Evolutionary conservation across 2,888 invertebrate species (phyloP), one percentile per base, ranked within the genome.

Genomic region (Crocallis elinguaria): DNA sequence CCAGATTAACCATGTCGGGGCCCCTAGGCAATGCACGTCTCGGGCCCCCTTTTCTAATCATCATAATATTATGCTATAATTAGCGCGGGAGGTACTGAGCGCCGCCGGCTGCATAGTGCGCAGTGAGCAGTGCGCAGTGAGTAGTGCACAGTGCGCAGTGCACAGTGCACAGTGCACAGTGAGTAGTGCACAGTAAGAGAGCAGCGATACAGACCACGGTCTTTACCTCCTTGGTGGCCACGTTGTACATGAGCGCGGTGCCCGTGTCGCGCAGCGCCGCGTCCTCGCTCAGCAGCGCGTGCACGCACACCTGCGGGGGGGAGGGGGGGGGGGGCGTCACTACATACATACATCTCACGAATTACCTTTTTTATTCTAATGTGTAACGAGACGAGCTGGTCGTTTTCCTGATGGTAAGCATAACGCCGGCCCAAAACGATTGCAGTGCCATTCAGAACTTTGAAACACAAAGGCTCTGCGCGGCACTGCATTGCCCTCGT

Each of bases 171-270:
- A 21, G n/a, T n/a, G n/a, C n/a, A n/a, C n/a, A 21, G 16, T 1
- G 30, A 41, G 21, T 12, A 51, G 29, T 45, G 6, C 12, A 41
- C 60, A 32, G 49, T 53, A 54, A 51, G 48, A 68, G 75, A 78
- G 32, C 21, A 17, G 43, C 33, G 94, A 95, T 95, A 96, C 97
- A 93, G 95, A 97, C 97, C 96, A 98, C 97, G 86, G 97, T 96
- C 94, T 97, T 98, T 93, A 98, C 97, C 95, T 98, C 98, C 95
- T 97, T 98, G 93, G 96, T 95, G 82, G 97, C 97, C 73, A 98
- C 92, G 90, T 98, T 98, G 92, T 97, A 95, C 69, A 98, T 94
- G 63, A 98, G 95, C 69, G 97, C 97, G 0, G 96, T 94, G 60
- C 98, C 98, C 61, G 94, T 91, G 64, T 96, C 96, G 77, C 96